phyloP scores from a whole-genome alignment of 2,113 vertebrate genomes.

The Pseudorasbora parva region DNA sequence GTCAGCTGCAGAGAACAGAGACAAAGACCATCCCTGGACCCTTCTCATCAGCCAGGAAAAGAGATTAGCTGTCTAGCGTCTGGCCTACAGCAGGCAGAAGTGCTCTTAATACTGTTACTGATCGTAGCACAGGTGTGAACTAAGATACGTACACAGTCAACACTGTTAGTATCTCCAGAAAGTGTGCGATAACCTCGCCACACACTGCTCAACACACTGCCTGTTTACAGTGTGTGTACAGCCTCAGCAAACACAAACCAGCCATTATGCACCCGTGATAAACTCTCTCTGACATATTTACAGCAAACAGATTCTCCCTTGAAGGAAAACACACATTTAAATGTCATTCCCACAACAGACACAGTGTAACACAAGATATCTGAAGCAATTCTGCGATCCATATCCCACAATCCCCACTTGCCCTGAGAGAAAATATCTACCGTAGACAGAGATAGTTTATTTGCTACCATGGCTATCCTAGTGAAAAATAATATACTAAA shows the following conservation, averaged over 20 bases:
- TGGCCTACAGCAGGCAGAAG: slow-evolving; percentile 20
- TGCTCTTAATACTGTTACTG: slow-evolving; percentile 31
- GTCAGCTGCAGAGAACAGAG: slow-evolving; percentile 37
- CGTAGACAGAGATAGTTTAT: too few relatives aligned
- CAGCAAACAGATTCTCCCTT: neutral
- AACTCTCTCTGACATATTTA: slow-evolving; percentile 25
- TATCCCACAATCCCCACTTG: neutral
- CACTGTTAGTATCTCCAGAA: slow-evolving; percentile 25
- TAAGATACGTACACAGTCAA: neutral
- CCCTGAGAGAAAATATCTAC: neutral
- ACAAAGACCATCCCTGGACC: slow-evolving; percentile 29
- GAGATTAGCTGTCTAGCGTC: slow-evolving; percentile 35
- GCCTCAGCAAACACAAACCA: slow-evolving; percentile 18
- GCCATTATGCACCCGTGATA: neutral
- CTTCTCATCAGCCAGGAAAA: slow-evolving; percentile 18
- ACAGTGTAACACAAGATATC: neutral
- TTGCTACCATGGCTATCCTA: too few relatives aligned
- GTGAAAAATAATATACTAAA: too few relatives aligned
- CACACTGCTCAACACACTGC: neutral
- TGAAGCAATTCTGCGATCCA: neutral
- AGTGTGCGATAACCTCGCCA: neutral
- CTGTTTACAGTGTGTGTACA: slow-evolving; percentile 27
- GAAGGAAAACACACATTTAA: slow-evolving; percentile 28
- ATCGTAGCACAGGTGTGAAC: slow-evolving; percentile 31
- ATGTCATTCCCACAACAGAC: slow-evolving; percentile 15